A percentile compares a stretch with the other conserved stretches of the same genome.
Evolutionary conservation across 2,797 vertebrate species (phyloP).

Genomic region (Sparidentex hasta): DNA sequence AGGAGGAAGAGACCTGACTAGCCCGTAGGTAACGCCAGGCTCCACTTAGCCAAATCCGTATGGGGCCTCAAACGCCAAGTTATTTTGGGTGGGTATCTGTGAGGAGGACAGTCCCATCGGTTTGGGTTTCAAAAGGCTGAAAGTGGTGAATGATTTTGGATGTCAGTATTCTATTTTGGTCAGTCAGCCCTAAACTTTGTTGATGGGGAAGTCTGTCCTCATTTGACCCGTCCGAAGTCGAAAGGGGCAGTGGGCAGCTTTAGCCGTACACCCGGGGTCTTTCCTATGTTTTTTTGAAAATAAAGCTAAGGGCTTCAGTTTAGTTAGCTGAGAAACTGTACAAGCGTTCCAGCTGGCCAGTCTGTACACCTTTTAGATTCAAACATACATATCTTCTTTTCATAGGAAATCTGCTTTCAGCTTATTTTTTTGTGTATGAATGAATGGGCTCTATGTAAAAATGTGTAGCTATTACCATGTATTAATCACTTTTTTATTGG

Average conservation of each 20-base stretch:
- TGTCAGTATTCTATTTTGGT: slow-evolving; percentile 17
- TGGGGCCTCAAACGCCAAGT: slow-evolving; percentile 53
- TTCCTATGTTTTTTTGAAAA: slow-evolving; percentile 11
- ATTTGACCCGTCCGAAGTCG: slow-evolving; percentile 17
- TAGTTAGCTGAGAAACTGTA: background rate
- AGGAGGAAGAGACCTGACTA: slow-evolving; percentile 90
- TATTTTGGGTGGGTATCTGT: slow-evolving; percentile 60
- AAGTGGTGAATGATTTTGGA: background rate
- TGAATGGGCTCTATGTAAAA: too few species aligned
- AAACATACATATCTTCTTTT: slow-evolving; percentile 29
- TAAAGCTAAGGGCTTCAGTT: background rate
- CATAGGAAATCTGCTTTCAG: background rate
- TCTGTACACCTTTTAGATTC: slow-evolving; percentile 3
- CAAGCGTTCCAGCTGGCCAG: background rate
- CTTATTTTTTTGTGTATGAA: background rate
- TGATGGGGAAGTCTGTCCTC: background rate
- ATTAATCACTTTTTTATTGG: too few species aligned
- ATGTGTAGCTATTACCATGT: too few species aligned
- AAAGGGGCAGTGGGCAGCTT: background rate
- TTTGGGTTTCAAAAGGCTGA: slow-evolving; percentile 29
- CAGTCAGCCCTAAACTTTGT: slow-evolving; percentile 11
- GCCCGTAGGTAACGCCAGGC: slow-evolving; percentile 84
- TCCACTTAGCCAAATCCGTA: slow-evolving; percentile 66
- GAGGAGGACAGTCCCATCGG: slow-evolving; percentile 20
- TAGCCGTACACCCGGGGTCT: background rate